Base-by-base conservation (phyloP, 2,888 invertebrate genomes). In the Cryptocephalus moraei region DNA sequence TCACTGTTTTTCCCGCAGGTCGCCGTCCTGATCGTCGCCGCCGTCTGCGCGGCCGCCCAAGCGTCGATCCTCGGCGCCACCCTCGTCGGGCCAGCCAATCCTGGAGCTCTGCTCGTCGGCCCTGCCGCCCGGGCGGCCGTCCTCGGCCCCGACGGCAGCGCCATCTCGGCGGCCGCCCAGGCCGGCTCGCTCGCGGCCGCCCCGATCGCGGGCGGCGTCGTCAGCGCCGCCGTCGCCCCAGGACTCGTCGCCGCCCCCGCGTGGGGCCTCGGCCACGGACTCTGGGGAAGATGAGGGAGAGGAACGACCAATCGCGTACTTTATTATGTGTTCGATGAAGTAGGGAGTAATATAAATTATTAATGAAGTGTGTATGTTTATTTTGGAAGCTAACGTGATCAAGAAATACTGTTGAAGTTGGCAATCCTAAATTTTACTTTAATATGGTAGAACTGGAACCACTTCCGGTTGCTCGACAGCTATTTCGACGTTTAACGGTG, bases 141-240 rank as follows among this genome's bases (percentile, higher is more conserved):
- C 2, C 36, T 59, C 8, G 68, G 68, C 43, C 68, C 67, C 22
- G 68, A 75, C 73, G 46, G 68, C 62, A 41, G 71, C 71, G 31
- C 73, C 71, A 38, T 71, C 70, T 10, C 70, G 69, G 31, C 73
- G 69, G 41, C 71, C 70, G 44, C 73, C 68, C 1, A 65, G 68
- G 54, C 1, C 71, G 51, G 75, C 64, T 40, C 72, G 61, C 39
- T 71, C 59, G 41, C 67, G 57, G 52, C 69, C 65, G 12, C 72
- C 66, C 47, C 67, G 46, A 56, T 59, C 47, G 59, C 64, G 22
- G 63, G 68, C 45, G 66, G 66, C 46, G 64, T 61, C 39, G 60
- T 66, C 31, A 60, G 60, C 42, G 62, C 61, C 34, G 61, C 63
- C 47, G 63, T 65, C 3, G 58, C 61, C 32, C 66, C 67, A 8